Percentiles rank a stretch among this genome's conserved stretches.
Evolutionary conservation across 2,113 vertebrate species (phyloP).

Genomic region (Paramormyrops kingsleyae): DNA sequence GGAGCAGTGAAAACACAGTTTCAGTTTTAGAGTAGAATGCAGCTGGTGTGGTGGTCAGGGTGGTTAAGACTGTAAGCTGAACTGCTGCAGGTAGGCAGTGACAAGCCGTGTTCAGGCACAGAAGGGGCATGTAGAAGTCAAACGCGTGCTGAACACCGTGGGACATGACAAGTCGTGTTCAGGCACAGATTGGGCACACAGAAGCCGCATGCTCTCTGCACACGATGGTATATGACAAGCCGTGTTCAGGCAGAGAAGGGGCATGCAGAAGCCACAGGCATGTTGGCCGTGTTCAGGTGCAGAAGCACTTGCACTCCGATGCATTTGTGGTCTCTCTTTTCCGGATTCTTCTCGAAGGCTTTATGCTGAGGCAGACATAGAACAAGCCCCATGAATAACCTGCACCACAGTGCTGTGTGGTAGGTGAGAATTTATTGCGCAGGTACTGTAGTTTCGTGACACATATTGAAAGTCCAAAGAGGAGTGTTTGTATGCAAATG

Average conservation of each 20-base stretch:
- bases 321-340: background rate
- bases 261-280: background rate
- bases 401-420: background rate
- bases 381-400: background rate
- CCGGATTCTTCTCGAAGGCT: background rate
- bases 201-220: background rate
- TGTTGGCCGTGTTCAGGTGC: background rate
- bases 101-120: background rate
- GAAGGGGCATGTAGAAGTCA: background rate
- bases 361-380: background rate
- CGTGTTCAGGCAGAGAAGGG: background rate
- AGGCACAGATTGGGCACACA: background rate
- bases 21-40: background rate
- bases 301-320: background rate
- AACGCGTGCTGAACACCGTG: background rate
- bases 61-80: background rate
- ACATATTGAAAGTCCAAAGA: background rate
- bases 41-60: background rate
- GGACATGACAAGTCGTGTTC: background rate
- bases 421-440: background rate
- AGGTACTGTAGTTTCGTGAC: background rate
- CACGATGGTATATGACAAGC: background rate
- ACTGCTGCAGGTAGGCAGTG: background rate
- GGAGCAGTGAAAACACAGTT: background rate
- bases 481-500: background rate